Evolutionary conservation across 2,888 invertebrate species (phyloP).

Genomic region (Mystacides longicornis): DNA sequence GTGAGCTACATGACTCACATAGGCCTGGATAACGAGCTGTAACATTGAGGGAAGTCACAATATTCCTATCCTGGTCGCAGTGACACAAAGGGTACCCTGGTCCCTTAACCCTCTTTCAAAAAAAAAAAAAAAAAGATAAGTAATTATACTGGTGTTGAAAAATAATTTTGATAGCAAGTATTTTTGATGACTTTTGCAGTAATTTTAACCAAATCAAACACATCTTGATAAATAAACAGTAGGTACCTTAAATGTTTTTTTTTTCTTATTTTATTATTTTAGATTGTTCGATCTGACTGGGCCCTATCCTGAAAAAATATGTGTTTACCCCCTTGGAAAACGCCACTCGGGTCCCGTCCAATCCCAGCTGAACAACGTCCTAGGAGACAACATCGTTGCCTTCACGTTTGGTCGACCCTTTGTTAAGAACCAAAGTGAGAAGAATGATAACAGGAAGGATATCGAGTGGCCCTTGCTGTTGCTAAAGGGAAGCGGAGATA

Average conservation of each 20-base stretch:
- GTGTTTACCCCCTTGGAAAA: constrained; percentile 8
- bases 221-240: too few relatives aligned
- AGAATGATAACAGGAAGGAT: not conserved
- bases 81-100: too few relatives aligned
- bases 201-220: too few relatives aligned
- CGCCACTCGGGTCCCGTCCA: constrained; percentile 27
- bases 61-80: too few relatives aligned
- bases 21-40: too few relatives aligned
- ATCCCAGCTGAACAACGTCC: constrained; percentile 37
- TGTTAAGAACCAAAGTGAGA: constrained; percentile 7
- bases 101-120: too few relatives aligned
- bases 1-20: too few relatives aligned
- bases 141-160: too few relatives aligned
- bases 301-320: not conserved
- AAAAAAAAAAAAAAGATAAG: too few relatives aligned
- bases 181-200: too few relatives aligned
- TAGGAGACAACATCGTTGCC: constrained; percentile 57
- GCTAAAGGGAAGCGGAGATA: constrained; percentile 77
- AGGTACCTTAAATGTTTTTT: not conserved
- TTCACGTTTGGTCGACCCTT: constrained; percentile 70
- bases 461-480: constrained; percentile 62
- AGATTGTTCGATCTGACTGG: constrained; percentile 42
- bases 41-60: too few relatives aligned
- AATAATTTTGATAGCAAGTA: too few relatives aligned
- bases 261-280: constrained; percentile 27